These are phyloP conservation scores for Zonitis immaculata DNA, from an alignment of 2,888 invertebrate genomes.

Conservation along the genomic window DNA sequence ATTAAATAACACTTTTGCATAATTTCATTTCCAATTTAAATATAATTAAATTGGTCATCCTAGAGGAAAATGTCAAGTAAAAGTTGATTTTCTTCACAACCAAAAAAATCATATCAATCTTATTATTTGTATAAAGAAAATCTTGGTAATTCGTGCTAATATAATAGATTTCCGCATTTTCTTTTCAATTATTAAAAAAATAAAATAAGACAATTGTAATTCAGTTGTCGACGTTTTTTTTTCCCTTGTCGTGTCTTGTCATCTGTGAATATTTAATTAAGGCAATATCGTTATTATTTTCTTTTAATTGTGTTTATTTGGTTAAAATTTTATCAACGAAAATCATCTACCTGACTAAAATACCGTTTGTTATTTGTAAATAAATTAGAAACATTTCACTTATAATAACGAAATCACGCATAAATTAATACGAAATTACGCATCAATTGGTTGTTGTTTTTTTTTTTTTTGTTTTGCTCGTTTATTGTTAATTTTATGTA, in stretches of 20 bases:
- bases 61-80: neutral
- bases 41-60: too few species aligned
- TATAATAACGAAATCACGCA: neutral
- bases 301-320: too few species aligned
- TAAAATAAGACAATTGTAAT: too few species aligned
- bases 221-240: neutral
- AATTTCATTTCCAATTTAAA: too few species aligned
- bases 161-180: neutral
- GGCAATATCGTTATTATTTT: too few species aligned
- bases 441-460: neutral
- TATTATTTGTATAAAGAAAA: too few species aligned
- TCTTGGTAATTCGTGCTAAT: too few species aligned
- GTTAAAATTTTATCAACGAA: neutral
- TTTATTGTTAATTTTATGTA: too few species aligned
- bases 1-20: too few species aligned
- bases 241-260: neutral
- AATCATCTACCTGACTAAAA: neutral
- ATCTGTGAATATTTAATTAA: neutral
- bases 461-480: too few species aligned
- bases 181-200: neutral
- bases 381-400: neutral
- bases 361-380: neutral
- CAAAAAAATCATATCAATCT: too few species aligned
- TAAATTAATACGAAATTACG: neutral
- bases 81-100: neutral